Base-by-base conservation (phyloP, 2,113 vertebrate species). In the Cyanoliseus patagonus region DNA sequence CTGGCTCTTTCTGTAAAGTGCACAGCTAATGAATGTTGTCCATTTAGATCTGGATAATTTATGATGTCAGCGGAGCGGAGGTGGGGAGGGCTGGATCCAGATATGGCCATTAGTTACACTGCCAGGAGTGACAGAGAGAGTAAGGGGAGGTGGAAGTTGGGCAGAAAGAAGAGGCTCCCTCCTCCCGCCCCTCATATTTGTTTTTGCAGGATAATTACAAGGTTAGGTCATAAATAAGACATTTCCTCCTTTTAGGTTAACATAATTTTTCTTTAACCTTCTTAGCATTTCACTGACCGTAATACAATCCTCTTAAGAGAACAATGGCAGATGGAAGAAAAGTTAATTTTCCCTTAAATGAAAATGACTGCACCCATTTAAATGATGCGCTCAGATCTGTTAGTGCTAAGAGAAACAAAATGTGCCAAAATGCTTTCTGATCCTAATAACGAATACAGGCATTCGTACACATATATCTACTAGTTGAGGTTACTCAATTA, bases 11-110 rank as follows among this genome's bases (percentile, higher is more conserved):
- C 83, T 61, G 92, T 66, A 97, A 97, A 97, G 95, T 97, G 93
- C 97, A 96, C 82, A 81, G 92, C 92, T 97, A 98, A 98, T 97
- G 96, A 98, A 95, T 87, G 96, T 83, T 95, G 97, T 97, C 97
- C 95, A 98, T 97, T 97, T 98, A 85, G 96, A 96, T 86, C 95
- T 94, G 86, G 97, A 97, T 98, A 97, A 98, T 97, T 98, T 95
- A 97, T 97, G 95, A 92, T 97, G 98, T 90, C 96, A 97, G 97
- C 4, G 1, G 68, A 89, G 94, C 7, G 3, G 80, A 78, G 90
- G 70, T 86, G 83, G 94, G 80, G 94, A 96, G 88, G 94, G 80
- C 81, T 82, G 84, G 61, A 91, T 86, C 94, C 91, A 94, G 86
- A 95, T 75, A 75, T 10, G 83, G 73, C 92, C 86, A 76, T 92